Conservation (phyloP, 2,888 invertebrate species). For the Unio delphinus region DNA sequence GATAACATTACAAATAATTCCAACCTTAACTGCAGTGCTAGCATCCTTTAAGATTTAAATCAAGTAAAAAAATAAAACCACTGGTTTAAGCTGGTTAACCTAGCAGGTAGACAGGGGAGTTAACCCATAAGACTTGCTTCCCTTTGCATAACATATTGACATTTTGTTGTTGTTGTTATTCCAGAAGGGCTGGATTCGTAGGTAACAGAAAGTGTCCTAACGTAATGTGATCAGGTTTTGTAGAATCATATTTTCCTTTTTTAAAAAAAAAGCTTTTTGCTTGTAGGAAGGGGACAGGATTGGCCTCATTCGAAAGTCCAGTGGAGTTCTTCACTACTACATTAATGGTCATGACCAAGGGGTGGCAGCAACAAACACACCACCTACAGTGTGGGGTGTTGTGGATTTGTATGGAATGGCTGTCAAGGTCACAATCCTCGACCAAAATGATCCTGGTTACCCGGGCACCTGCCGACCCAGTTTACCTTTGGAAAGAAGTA, state of each 20-base stretch:
- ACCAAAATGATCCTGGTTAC: slow-evolving; percentile 56
- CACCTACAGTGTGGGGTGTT: slow-evolving; percentile 90
- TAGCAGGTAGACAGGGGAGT: no score
- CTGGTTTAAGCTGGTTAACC: no score
- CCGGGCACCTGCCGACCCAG: slow-evolving; percentile 41
- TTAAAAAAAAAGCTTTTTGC: not conserved
- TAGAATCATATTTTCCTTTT: not conserved
- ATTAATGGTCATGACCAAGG: slow-evolving; percentile 90
- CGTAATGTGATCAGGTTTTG: no score
- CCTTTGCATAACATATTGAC: no score
- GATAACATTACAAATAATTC: no score
- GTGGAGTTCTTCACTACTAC: slow-evolving; percentile 90
- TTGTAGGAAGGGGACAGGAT: slow-evolving; percentile 89
- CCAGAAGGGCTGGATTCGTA: no score
- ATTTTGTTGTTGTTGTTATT: not conserved
- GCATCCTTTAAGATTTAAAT: no score
- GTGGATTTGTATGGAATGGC: slow-evolving; percentile 87
- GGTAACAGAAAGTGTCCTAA: no score
- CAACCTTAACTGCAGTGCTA: no score
- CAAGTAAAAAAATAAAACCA: no score
- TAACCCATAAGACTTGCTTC: no score
- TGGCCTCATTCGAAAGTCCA: slow-evolving; percentile 89
- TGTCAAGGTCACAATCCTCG: slow-evolving; percentile 69
- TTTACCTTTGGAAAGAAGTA: slow-evolving; percentile 37
- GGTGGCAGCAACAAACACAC: slow-evolving; percentile 87